Evolutionary conservation across 2,797 vertebrate species (phyloP).

Genomic region (Chanos chanos): DNA sequence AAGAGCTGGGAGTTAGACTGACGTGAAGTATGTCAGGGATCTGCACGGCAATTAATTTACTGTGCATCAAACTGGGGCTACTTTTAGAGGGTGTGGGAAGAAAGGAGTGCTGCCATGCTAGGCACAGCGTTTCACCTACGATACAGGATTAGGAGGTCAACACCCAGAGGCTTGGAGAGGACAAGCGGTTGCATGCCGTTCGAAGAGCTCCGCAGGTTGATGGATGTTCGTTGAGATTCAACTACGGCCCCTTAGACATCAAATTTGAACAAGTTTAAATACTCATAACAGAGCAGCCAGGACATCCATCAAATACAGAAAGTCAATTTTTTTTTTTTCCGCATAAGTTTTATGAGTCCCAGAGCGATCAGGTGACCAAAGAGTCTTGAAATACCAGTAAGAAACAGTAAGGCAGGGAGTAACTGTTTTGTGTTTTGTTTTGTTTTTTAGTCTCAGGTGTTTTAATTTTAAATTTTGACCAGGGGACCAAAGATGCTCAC

Average conservation of each 20-base stretch:
- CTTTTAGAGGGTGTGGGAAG: slow-evolving; percentile 36
- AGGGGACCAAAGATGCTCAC: slow-evolving; percentile 40
- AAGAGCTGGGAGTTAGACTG: slow-evolving; percentile 37
- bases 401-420: not conserved
- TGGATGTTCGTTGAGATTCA: slow-evolving; percentile 50
- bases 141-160: slow-evolving; percentile 57
- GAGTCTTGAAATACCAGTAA: not conserved
- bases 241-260: slow-evolving; percentile 34
- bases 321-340: not conserved
- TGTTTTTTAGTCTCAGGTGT: slow-evolving; percentile 5
- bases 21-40: slow-evolving; percentile 47
- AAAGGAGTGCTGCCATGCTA: slow-evolving; percentile 46
- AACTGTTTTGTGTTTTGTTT: not conserved
- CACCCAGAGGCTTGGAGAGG: slow-evolving; percentile 31
- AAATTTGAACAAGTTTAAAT: slow-evolving; percentile 46
- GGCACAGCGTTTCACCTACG: slow-evolving; percentile 53
- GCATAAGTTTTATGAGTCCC: not conserved
- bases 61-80: slow-evolving; percentile 54
- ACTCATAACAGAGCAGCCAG: slow-evolving; percentile 27
- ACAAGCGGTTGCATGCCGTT: slow-evolving; percentile 25
- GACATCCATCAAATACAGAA: slow-evolving; percentile 38
- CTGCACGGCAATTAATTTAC: slow-evolving; percentile 64
- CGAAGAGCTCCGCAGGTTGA: slow-evolving; percentile 50
- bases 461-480: slow-evolving; percentile 25
- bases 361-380: not conserved